Evolutionary conservation across 2,113 vertebrate genomes (phyloP).

Genomic region (Leucoraja erinaceus): DNA sequence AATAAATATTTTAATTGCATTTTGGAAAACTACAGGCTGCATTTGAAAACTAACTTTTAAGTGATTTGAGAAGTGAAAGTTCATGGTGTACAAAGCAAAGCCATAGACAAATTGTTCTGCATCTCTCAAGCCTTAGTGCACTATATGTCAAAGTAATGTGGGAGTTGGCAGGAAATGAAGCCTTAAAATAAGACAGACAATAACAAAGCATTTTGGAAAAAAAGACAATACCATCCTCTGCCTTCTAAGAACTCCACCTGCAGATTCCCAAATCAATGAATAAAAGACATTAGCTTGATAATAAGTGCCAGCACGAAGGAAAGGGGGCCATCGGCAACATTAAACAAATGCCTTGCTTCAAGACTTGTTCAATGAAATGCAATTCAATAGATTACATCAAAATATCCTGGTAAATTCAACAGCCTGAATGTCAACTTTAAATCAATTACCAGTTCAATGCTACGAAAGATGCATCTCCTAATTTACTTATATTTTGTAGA

Average conservation of each 20-base stretch:
- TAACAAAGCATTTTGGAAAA: background rate
- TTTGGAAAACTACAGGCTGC: background rate
- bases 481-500: background rate
- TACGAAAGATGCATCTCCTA: background rate
- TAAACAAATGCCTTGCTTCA: background rate
- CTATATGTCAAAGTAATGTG: background rate
- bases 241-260: background rate
- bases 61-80: background rate
- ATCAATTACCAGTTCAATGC: background rate
- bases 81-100: background rate
- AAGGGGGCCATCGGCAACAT: background rate
- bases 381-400: background rate
- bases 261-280: background rate
- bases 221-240: conserved; percentile 10
- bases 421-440: background rate
- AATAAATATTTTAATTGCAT: background rate
- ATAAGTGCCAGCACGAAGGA: background rate
- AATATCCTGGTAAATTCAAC: background rate
- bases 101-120: background rate
- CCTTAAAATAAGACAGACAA: background rate
- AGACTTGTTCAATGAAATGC: background rate
- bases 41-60: background rate
- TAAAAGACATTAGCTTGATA: background rate
- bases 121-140: background rate
- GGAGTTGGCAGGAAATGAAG: background rate